A percentile compares a stretch with the other conserved stretches of the same genome.
These are phyloP conservation scores for Chymomyza caudatula DNA, from an alignment of 2,888 invertebrate species.

Conservation along the genomic window DNA sequence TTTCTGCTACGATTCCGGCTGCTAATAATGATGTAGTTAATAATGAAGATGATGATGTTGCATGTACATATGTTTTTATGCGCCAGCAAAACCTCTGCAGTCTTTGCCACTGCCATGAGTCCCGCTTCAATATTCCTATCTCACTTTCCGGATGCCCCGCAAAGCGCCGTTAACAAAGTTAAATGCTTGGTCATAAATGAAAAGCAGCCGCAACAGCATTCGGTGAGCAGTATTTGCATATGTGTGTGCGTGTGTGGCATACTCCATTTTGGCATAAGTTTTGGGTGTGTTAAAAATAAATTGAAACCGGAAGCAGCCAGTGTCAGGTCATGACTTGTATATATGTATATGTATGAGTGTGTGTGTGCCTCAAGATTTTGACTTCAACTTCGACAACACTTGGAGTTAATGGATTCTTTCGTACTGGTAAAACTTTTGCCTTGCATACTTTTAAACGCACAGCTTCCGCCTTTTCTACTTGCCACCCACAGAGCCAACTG, in stretches of 20 bases:
- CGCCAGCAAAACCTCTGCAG: neutral
- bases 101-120: neutral
- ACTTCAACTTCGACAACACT: conserved; percentile 57
- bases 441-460: neutral
- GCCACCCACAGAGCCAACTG: conserved; percentile 28
- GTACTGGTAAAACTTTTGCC: conserved; percentile 19
- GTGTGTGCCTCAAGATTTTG: conserved; percentile 64
- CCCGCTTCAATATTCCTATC: neutral
- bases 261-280: too few relatives aligned
- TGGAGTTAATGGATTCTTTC: conserved; percentile 51
- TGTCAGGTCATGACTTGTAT: neutral
- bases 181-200: conserved; percentile 13
- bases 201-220: neutral
- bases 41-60: neutral
- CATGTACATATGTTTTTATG: conserved; percentile 16
- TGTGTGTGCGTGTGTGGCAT: conserved; percentile 8
- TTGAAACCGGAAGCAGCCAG: conserved; percentile 51
- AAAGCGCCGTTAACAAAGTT: conserved; percentile 14
- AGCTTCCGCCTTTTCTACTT: neutral
- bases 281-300: conserved; percentile 43
- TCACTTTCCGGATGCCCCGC: neutral
- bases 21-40: neutral
- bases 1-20: neutral
- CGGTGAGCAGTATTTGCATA: neutral
- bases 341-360: conserved; percentile 3